Conservation (phyloP, 2,113 vertebrate genomes). For the Grammomys surdaster region DNA sequence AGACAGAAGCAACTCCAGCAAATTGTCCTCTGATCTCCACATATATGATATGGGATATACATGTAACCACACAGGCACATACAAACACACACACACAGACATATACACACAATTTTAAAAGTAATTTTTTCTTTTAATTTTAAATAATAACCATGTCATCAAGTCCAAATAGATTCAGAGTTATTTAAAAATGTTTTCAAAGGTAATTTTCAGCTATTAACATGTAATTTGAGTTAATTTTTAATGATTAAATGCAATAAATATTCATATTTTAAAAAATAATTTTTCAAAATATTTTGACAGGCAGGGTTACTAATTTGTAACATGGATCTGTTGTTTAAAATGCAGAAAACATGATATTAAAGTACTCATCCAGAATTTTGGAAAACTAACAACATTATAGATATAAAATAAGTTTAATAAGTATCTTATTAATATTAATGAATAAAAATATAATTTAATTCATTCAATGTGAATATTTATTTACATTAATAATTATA, state of each 20-base stretch:
- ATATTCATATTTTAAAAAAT: slow-evolving; percentile 1
- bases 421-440: slow-evolving; percentile 22
- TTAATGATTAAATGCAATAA: slow-evolving; percentile 1
- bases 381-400: background rate
- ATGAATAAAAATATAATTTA: slow-evolving; percentile 33
- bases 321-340: background rate
- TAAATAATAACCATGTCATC: background rate
- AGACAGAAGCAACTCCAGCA: background rate
- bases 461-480: slow-evolving; percentile 54
- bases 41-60: background rate
- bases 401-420: slow-evolving; percentile 16
- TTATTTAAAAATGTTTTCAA: slow-evolving; percentile 35
- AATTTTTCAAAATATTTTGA: slow-evolving; percentile 42
- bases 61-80: background rate
- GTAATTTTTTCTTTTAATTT: background rate
- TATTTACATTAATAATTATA: background rate
- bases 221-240: background rate
- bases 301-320: background rate
- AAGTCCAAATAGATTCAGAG: background rate
- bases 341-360: slow-evolving; percentile 22
- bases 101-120: background rate
- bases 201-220: background rate
- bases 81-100: background rate
- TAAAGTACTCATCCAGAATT: slow-evolving; percentile 29
- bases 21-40: background rate